Evolutionary conservation across 2,113 vertebrate species (phyloP).

Genomic region (Platysternon megacephalum): DNA sequence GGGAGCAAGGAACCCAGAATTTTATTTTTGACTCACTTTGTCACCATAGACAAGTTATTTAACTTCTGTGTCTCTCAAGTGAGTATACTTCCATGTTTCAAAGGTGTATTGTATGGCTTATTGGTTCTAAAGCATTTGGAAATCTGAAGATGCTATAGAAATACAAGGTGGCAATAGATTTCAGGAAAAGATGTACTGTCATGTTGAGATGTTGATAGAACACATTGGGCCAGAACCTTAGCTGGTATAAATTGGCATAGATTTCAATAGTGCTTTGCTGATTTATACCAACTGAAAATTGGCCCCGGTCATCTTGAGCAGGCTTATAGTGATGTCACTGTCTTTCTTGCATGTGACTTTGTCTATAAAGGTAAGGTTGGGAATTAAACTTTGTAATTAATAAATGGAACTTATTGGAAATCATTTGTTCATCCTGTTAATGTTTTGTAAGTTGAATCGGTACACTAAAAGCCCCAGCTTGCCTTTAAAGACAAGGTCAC

Average conservation of each 20-base stretch:
- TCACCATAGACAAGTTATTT: rapidly evolving
- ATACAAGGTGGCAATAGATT: not conserved
- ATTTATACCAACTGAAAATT: rapidly evolving
- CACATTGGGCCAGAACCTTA: not conserved
- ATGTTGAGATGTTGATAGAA: not conserved
- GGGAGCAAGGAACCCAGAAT: not conserved
- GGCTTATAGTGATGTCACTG: rapidly evolving
- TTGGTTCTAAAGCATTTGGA: not conserved
- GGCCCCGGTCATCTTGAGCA: not conserved
- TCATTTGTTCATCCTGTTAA: rapidly evolving
- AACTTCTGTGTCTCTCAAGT: not conserved
- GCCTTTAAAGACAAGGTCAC: not conserved
- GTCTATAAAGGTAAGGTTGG: rapidly evolving
- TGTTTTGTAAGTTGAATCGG: not conserved
- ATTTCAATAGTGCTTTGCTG: not conserved
- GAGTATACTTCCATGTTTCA: not conserved
- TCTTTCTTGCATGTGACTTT: not conserved
- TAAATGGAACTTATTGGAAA: not conserved
- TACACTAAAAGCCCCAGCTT: not conserved
- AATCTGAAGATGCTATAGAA: not conserved
- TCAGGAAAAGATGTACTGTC: not conserved
- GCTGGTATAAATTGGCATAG: not conserved
- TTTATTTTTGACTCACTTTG: not conserved
- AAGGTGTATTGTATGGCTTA: not conserved
- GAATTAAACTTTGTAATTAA: not conserved